Evolutionary conservation across 2,113 vertebrate species (phyloP), one percentile per base, ranked within the genome.

Genomic region (Diphyllodes magnificus): DNA sequence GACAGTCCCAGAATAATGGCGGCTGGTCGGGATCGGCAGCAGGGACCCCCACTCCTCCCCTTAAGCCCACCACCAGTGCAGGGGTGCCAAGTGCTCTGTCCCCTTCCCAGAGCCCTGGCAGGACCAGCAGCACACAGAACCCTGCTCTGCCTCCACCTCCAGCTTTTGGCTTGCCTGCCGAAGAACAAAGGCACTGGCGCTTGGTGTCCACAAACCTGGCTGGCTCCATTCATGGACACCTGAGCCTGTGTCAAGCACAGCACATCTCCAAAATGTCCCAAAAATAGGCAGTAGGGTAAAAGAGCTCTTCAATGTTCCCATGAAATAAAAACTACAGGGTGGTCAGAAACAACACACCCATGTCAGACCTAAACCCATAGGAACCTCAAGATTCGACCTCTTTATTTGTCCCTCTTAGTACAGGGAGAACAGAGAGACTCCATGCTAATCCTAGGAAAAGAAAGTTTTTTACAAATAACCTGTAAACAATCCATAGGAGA

Each of bases 31-130:
- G 45, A 7, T 4, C 70, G 20, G 56, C 65, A 33, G 73, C 14
- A 9, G 47, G 47, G 40, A 11, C 20, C 28, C 25, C 28, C 3
- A 2, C 23, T 33, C 31, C 50, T 73, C n/a, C 73, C 45, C 63
- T 30, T 0, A 4, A 50, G 18, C n/a, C 30, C 60, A 13, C 2
- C 2, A 5, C 4, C 12, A 21, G 10, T 1, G 6, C 37, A 13
- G 1, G n/a, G 37, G 12, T 22, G 73, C 47, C 3, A 2, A 40
- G 70, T 13, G 9, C 53, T 44, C 13, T 27, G 1, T 10, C 31
- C 49, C 51, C 40, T 49, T 31, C 44, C 57, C 33, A 3, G 50
- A 24, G 39, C 13, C 17, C 14, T 0, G 1, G 44, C 35, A 54
- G 68, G 30, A 25, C 11, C 49, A 11, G 66, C 11, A 7, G 6